A percentile compares a stretch with the other conserved stretches of the same genome.
phyloP scores from a whole-genome alignment of 64 coral and sea anemone species.

The Astreopora myriophthalma region DNA sequence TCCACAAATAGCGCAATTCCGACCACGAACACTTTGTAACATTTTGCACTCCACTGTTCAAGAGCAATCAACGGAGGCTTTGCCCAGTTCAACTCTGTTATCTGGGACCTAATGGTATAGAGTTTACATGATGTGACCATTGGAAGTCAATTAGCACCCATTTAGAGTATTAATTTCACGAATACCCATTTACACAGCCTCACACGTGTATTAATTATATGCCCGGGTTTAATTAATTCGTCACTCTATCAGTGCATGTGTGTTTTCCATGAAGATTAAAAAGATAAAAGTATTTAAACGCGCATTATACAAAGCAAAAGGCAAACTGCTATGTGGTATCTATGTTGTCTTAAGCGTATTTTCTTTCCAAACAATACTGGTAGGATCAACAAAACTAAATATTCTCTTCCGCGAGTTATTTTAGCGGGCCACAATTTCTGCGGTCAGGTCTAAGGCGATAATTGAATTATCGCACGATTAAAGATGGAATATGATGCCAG shows the following conservation, averaged over 20 bases:
- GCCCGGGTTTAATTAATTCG: constrained; percentile 35
- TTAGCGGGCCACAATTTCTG: neutral
- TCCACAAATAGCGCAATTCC: neutral
- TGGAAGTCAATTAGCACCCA: constrained; percentile 45
- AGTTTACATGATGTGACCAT: constrained; percentile 1
- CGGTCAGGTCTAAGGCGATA: constrained; percentile 9
- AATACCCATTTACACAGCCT: constrained; percentile 46
- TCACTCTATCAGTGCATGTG: constrained; percentile 29
- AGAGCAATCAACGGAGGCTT: neutral
- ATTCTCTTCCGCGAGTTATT: neutral
- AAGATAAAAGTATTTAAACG: constrained; percentile 36
- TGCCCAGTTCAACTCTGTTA: neutral
- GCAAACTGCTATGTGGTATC: neutral
- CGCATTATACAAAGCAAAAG: neutral
- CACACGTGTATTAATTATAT: constrained; percentile 48
- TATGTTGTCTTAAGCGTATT: constrained; percentile 6
- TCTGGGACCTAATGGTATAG: neutral
- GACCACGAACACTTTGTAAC: neutral
- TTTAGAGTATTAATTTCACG: constrained; percentile 45
- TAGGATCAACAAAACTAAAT: constrained; percentile 15
- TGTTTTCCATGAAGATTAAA: constrained; percentile 44
- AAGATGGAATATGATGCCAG: constrained; percentile 18
- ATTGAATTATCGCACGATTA: constrained; percentile 53
- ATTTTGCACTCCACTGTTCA: neutral
- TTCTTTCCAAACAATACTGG: constrained; percentile 35